Evolutionary conservation across 2,888 invertebrate species (phyloP), one percentile per base, ranked within the genome.

Genomic region (Melieria picta): DNA sequence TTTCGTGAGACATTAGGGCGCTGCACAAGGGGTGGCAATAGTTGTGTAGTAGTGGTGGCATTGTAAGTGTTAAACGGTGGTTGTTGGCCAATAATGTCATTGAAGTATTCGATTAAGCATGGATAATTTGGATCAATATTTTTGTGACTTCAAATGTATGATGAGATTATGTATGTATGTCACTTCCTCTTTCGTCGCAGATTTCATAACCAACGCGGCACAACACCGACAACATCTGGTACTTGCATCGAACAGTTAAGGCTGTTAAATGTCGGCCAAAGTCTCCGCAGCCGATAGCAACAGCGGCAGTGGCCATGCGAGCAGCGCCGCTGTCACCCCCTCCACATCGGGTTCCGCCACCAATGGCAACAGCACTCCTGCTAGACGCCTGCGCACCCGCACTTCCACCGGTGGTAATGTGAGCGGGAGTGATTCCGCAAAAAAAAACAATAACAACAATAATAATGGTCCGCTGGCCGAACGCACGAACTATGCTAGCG

Each of bases 381-480:
- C 81, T 46, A 75, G 78, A 66, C 85, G 83, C 48, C 76, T 84
- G 55, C 84, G 83, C 71, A 84, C 83, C n/a, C 80, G 83, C 52
- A 89, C 85, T 76, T 87, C 87, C 13, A 86, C 87, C 43, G 86
- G 80, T 45, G 76, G 75, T 6, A 78, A 80, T 64, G 77, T 81
- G 46, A 83, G 82, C 46, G 83, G 83, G 48, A 80, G 82, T 71
- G 84, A 85, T 65, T 84, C 83, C 50, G 81, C 79, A 43, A 84
- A 83, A 64, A 83, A 82, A 69, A 74, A 75, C 67, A 60, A 52
- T 68, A 74, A 43, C 48, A 66, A 9, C 64, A 56, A 43, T 16
- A 71, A 47, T 50, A 30, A 30, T 10, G 57, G 55, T 30, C 52
- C 60, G 47, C 68, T 16, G 9, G 46, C 65, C 13, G 71, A 67